Evolutionary conservation across 2,888 invertebrate species (phyloP).

Genomic region (Cryptophagus acutangulus): DNA sequence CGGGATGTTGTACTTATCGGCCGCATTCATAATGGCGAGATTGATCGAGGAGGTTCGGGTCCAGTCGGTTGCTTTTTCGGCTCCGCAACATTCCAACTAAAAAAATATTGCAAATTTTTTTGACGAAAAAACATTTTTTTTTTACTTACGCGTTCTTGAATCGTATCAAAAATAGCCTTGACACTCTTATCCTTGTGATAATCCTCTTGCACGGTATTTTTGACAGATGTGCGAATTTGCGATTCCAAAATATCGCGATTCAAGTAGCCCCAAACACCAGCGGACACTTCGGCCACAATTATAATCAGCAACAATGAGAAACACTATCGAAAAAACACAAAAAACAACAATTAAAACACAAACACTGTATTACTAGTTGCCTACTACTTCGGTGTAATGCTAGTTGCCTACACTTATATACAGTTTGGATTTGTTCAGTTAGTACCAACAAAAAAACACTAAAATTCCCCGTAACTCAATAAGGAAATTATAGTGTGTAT

Average conservation of each 20-base stretch:
- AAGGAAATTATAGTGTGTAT: no score
- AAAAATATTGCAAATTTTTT: slow-evolving; percentile 16
- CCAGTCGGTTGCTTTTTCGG: slow-evolving; percentile 69
- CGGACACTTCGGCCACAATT: slow-evolving; percentile 72
- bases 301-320: slow-evolving; percentile 72
- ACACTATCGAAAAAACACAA: slow-evolving; percentile 58
- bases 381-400: no score
- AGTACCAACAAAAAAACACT: no score
- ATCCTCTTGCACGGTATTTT: slow-evolving; percentile 59
- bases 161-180: slow-evolving; percentile 61
- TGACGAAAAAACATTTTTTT: slow-evolving; percentile 6
- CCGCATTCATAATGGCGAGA: slow-evolving; percentile 51
- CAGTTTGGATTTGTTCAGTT: no score
- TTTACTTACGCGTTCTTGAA: slow-evolving; percentile 58
- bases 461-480: no score
- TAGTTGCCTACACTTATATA: no score
- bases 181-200: slow-evolving; percentile 53
- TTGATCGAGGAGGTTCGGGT: slow-evolving; percentile 56
- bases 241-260: slow-evolving; percentile 63
- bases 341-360: no score
- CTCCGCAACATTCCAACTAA: slow-evolving; percentile 75
- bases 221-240: slow-evolving; percentile 59
- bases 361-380: no score
- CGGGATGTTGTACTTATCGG: slow-evolving; percentile 55
- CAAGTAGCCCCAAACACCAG: slow-evolving; percentile 71